These are phyloP conservation scores for Carterocephalus palaemon DNA, from an alignment of 2,888 invertebrate genomes.

Conservation along the genomic window DNA sequence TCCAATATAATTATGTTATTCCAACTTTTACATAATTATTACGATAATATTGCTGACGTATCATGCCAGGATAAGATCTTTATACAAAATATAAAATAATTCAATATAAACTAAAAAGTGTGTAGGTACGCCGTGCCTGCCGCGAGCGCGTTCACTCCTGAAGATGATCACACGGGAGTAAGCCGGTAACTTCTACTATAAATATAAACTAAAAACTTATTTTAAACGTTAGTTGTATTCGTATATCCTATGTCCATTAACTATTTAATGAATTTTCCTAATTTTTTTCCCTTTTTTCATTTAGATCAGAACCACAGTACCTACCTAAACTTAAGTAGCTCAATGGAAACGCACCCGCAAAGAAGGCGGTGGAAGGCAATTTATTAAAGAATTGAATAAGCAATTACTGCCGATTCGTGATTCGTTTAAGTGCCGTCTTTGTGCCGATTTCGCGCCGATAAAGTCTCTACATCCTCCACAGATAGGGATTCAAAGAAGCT, in stretches of 20 bases:
- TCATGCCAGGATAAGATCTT: neutral
- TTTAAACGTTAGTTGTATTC: too few relatives aligned
- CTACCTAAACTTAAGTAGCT: neutral
- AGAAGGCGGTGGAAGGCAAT: conserved; percentile 51
- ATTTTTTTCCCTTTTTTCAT: neutral
- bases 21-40: too few relatives aligned
- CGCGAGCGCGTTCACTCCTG: too few relatives aligned
- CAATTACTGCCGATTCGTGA: conserved; percentile 53
- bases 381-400: conserved; percentile 71
- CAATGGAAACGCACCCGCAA: conserved; percentile 42
- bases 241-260: too few relatives aligned
- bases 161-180: too few relatives aligned
- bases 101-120: neutral
- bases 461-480: conserved; percentile 25
- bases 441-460: conserved; percentile 18
- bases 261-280: neutral
- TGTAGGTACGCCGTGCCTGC: too few relatives aligned
- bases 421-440: conserved; percentile 59
- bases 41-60: neutral
- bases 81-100: neutral
- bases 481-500: conserved; percentile 10
- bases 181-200: too few relatives aligned
- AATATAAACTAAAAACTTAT: neutral
- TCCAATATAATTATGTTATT: too few relatives aligned
- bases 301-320: neutral